Conservation (phyloP, 2,113 vertebrate genomes). For the Prolemur simus region DNA sequence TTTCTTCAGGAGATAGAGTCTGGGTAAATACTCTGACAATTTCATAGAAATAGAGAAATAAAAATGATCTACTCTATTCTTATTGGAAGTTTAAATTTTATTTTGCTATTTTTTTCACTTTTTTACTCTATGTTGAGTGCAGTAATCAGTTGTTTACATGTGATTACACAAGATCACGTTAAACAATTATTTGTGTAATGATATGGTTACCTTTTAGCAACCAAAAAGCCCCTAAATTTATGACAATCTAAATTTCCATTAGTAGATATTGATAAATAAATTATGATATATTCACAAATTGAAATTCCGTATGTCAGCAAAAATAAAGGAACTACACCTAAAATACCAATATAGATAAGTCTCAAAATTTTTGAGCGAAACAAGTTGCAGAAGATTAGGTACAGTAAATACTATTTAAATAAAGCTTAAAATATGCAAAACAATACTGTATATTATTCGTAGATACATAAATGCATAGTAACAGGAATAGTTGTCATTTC, state of each 20-base stretch:
- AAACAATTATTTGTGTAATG: not conserved
- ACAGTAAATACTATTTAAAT: conserved; percentile 15
- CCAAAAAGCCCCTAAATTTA: not conserved
- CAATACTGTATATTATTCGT: not conserved
- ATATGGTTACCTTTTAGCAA: not conserved
- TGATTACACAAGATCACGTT: not conserved
- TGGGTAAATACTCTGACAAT: not conserved
- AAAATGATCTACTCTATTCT: not conserved
- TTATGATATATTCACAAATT: not conserved
- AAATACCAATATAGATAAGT: not conserved
- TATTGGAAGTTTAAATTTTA: not conserved
- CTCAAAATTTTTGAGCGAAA: not conserved
- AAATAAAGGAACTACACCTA: not conserved
- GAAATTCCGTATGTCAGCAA: not conserved
- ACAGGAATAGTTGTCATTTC: not conserved
- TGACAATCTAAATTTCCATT: not conserved
- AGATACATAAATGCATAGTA: not conserved
- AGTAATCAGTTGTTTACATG: not conserved
- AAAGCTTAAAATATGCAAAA: conserved; percentile 30
- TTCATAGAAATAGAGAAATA: conserved; percentile 36
- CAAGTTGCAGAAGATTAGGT: not conserved
- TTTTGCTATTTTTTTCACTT: not conserved
- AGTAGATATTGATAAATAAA: not conserved
- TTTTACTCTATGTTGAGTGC: not conserved
- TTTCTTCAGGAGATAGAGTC: not conserved